phyloP scores from a whole-genome alignment of 2,888 invertebrate genomes.

The Tachina grossa region DNA sequence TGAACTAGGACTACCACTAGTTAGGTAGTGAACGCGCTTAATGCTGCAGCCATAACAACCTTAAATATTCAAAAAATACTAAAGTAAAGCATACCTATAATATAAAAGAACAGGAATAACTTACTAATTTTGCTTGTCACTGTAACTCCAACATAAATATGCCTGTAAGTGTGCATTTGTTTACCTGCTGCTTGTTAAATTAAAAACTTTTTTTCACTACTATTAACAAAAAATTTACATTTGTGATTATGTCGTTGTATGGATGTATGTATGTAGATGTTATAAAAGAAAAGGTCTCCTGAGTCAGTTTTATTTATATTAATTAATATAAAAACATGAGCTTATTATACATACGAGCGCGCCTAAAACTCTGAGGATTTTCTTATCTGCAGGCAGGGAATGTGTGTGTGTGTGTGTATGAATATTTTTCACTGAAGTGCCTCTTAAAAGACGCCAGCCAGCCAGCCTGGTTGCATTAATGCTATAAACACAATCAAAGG shows the following conservation, averaged over 20 bases:
- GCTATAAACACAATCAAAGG: no score
- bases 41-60: no score
- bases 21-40: no score
- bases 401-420: neutral
- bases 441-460: constrained; percentile 51
- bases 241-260: constrained; percentile 9
- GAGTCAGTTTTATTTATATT: constrained; percentile 63
- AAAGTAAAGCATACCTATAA: no score
- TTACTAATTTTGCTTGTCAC: neutral
- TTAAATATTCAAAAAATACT: no score
- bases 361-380: constrained; percentile 56
- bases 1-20: no score
- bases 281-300: constrained; percentile 46
- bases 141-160: neutral
- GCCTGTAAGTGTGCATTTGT: neutral
- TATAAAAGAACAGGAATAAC: neutral
- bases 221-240: constrained; percentile 45
- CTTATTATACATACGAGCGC: constrained; percentile 62
- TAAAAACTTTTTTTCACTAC: constrained; percentile 31
- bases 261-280: constrained; percentile 3
- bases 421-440: constrained; percentile 30
- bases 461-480: constrained; percentile 27
- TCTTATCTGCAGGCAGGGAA: constrained; percentile 58
- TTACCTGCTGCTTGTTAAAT: constrained; percentile 50
- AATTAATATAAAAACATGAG: constrained; percentile 68